Evolutionary conservation across 2,797 vertebrate species (phyloP), one percentile per base, ranked within the genome.

Genomic region (Hirundo rustica): DNA sequence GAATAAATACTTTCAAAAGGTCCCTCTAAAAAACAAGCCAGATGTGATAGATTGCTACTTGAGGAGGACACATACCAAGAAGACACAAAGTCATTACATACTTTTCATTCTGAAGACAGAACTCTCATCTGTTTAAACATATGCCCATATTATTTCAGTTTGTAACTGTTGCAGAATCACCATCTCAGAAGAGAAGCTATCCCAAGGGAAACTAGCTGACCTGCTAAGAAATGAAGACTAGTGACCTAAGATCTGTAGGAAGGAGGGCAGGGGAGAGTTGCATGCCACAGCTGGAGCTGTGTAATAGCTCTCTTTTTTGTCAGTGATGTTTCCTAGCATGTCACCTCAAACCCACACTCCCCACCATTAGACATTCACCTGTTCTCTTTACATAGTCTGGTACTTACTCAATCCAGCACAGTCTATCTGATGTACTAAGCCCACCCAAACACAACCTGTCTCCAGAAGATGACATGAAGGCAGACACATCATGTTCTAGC

Each of bases 361-460:
- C 34, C 45, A 64, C 2, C 0, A 0, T 58, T 25, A 76, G 7
- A 26, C 6, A 29, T 21, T 65, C 25, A 45, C 16, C 5, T 6
- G 2, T n/a, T 84, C 29, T 62, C 47, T 53, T 64, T 27, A 19
- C 38, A 44, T 29, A 67, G 50, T 12, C 36, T 66, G 42, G n/a
- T 32, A 60, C 45, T 66, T 18, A 8, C 21, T 82, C 68, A 67
- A 54, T 23, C 10, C 19, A 66, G 16, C 7, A 47, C n/a, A 83
- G 36, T 15, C 70, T 25, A 5, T 22, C 20, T 5, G 3, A 54
- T 16, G 11, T 7, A 34, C n/a, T 64, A 64, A 74, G 64, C 10
- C 14, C 32, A 71, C 20, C 10, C 29, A 50, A 79, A 61, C 18
- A 40, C 11, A 20, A 15, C 16, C 2, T 36, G 45, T 55, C 25